Conservation (phyloP, 2,888 invertebrate species). For the Drosophila picticornis region DNA sequence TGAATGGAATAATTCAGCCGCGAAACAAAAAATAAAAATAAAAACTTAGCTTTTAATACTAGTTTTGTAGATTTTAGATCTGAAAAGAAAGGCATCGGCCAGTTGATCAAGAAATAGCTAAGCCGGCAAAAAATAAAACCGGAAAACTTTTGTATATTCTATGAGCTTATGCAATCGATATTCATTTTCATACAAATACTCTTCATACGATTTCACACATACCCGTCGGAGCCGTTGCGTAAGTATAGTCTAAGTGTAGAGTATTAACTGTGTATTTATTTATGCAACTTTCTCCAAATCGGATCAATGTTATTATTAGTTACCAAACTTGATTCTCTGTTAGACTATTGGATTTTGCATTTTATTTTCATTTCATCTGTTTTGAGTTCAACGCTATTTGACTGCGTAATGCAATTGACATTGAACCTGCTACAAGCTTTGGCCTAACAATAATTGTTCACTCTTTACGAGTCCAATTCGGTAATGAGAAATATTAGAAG, state of each 20-base stretch:
- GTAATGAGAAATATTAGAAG: neutral
- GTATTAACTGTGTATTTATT: neutral
- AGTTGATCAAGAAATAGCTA: slow-evolving; percentile 1
- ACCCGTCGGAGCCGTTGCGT: neutral
- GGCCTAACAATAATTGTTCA: no score
- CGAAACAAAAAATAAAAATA: slow-evolving; percentile 3
- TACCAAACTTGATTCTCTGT: neutral
- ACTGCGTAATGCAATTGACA: neutral
- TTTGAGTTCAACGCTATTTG: no score
- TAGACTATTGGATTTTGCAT: no score
- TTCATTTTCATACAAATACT: neutral
- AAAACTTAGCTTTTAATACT: neutral
- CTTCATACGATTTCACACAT: neutral
- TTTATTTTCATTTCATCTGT: no score
- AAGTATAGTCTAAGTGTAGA: no score
- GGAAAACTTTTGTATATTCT: slow-evolving; percentile 1
- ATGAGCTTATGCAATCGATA: neutral
- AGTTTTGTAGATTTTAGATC: slow-evolving; percentile 1
- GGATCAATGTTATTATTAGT: no score
- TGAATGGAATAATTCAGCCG: slow-evolving; percentile 9
- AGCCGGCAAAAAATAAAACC: slow-evolving; percentile 14
- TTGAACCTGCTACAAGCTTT: neutral
- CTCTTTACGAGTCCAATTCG: neutral
- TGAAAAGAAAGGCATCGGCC: neutral
- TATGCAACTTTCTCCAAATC: neutral